phyloP scores from a whole-genome alignment of 2,888 invertebrate species.

The Bellardia bayeri region DNA sequence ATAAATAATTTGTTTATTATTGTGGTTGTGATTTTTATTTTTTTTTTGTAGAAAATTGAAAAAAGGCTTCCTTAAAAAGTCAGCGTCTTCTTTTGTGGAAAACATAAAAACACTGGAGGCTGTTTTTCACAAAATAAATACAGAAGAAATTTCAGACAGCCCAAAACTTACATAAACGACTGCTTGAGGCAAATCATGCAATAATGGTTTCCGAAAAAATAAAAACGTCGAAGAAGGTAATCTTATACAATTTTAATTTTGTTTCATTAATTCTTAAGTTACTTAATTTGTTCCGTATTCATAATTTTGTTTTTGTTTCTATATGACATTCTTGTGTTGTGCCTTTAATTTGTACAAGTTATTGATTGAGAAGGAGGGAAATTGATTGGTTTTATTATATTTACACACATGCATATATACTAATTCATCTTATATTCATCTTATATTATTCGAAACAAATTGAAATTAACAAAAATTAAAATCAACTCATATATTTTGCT shows the following conservation, averaged over 20 bases:
- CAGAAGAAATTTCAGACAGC: too few relatives aligned
- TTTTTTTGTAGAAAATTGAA: too few relatives aligned
- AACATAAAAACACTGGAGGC: too few relatives aligned
- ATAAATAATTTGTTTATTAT: too few relatives aligned
- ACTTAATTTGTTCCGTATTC: slow-evolving; percentile 51
- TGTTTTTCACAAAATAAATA: too few relatives aligned
- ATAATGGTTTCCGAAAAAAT: too few relatives aligned
- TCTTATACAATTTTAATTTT: slow-evolving; percentile 83
- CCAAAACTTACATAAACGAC: too few relatives aligned
- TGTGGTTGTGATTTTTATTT: too few relatives aligned
- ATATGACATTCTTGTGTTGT: slow-evolving; percentile 20
- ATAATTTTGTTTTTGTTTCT: slow-evolving; percentile 63
- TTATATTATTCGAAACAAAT: slow-evolving; percentile 29
- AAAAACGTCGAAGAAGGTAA: slow-evolving; percentile 88
- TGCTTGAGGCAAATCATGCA: too few relatives aligned
- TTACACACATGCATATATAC: too few relatives aligned
- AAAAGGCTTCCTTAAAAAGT: too few relatives aligned
- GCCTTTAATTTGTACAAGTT: slow-evolving; percentile 54
- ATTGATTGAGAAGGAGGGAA: slow-evolving; percentile 21
- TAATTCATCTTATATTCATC: slow-evolving; percentile 26
- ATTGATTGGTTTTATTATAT: slow-evolving; percentile 13
- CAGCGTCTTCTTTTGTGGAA: too few relatives aligned
- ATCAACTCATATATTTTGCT: slow-evolving; percentile 2
- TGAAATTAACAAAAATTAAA: slow-evolving; percentile 5
- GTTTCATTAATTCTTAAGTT: slow-evolving; percentile 15